Conservation (phyloP, 2,888 invertebrate genomes). For the Harpalus rufipes region DNA sequence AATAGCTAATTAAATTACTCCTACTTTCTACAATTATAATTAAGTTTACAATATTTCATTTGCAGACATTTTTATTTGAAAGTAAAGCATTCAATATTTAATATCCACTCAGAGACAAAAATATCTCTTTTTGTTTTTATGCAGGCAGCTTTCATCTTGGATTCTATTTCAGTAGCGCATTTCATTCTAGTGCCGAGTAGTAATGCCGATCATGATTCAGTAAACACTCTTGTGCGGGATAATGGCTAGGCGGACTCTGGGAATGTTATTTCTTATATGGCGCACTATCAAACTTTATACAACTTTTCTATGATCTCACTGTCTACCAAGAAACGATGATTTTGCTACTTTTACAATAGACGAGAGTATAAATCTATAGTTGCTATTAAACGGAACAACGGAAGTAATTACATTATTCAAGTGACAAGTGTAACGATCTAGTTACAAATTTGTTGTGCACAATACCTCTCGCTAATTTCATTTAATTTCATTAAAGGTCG, state of each 20-base stretch:
- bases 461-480: too few relatives aligned
- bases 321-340: slow-evolving; percentile 34
- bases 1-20: too few relatives aligned
- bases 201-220: slow-evolving; percentile 63
- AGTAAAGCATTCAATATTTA: not conserved
- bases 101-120: not conserved
- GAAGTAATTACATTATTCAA: too few relatives aligned
- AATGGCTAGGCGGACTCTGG: slow-evolving; percentile 29
- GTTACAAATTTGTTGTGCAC: too few relatives aligned
- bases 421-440: too few relatives aligned
- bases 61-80: too few relatives aligned
- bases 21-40: too few relatives aligned
- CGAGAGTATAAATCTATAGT: not conserved
- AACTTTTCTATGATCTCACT: slow-evolving; percentile 62
- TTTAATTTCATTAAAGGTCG: too few relatives aligned
- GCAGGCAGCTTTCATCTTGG: slow-evolving; percentile 46
- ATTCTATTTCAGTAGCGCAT: slow-evolving; percentile 53
- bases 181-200: not conserved
- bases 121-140: not conserved
- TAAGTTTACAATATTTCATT: too few relatives aligned
- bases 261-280: slow-evolving; percentile 50
- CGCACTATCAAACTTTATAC: slow-evolving; percentile 48
- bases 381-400: too few relatives aligned
- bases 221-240: slow-evolving; percentile 62
- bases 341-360: not conserved